Percentiles rank a stretch among this genome's conserved stretches.
These are phyloP conservation scores for Cerceris rybyensis DNA, from an alignment of 2,888 invertebrate genomes.

Conservation along the genomic window DNA sequence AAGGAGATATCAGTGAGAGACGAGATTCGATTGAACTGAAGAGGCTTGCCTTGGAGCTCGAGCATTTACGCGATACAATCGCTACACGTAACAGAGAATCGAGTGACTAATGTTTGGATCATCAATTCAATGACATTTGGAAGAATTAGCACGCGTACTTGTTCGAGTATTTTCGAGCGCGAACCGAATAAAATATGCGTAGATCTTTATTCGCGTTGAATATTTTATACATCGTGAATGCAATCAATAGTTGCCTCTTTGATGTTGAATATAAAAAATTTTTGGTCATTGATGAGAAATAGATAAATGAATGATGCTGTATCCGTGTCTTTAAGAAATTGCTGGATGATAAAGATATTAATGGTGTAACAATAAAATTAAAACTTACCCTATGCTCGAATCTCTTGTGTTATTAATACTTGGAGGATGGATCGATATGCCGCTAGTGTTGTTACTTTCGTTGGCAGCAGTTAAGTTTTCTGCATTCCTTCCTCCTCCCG, in stretches of 20 bases:
- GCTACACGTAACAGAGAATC: constrained; percentile 42
- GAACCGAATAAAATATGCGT: not conserved
- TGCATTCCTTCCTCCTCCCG: constrained; percentile 20
- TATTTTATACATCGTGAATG: too few relatives aligned
- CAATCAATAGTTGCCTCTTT: too few relatives aligned
- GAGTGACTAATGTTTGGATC: constrained; percentile 67
- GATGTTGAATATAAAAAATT: too few relatives aligned
- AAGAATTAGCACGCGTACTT: constrained; percentile 25
- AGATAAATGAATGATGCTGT: too few relatives aligned
- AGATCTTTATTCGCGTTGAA: too few relatives aligned
- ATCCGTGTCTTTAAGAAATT: not conserved
- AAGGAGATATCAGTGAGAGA: constrained; percentile 9
- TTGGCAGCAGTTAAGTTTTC: constrained; percentile 28
- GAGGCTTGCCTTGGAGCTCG: constrained; percentile 63
- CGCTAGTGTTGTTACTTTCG: constrained; percentile 65
- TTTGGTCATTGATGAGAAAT: too few relatives aligned
- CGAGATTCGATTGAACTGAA: constrained; percentile 50
- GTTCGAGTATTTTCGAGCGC: not conserved
- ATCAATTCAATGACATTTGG: constrained; percentile 56
- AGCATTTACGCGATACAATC: constrained; percentile 38
- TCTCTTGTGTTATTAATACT: constrained; percentile 66
- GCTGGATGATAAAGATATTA: not conserved
- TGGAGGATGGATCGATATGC: constrained; percentile 70
- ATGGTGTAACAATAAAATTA: constrained; percentile 10
- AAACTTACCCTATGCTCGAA: constrained; percentile 69